phyloP scores from a whole-genome alignment of 2,888 invertebrate genomes.

The Caenorhabditis wallacei region DNA sequence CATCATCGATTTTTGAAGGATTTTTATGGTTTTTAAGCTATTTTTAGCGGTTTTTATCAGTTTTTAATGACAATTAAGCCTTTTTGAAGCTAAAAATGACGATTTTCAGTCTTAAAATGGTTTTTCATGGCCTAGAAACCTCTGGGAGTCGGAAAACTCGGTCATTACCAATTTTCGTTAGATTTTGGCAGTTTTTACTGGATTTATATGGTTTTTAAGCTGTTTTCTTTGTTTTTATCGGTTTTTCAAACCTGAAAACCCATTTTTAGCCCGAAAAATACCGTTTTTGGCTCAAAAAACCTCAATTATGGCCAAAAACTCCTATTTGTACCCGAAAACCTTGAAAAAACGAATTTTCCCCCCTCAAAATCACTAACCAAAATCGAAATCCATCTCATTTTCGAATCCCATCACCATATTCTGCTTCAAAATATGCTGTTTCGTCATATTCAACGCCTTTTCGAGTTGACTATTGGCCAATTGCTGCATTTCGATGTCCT shows the following conservation, averaged over 20 bases:
- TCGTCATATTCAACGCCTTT: slow-evolving; percentile 49
- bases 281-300: background rate
- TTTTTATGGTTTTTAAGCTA: too few species aligned
- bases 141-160: too few species aligned
- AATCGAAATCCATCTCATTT: slow-evolving; percentile 34
- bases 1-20: too few species aligned
- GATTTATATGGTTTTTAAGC: background rate
- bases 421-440: slow-evolving; percentile 30
- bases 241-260: background rate
- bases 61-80: too few species aligned
- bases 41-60: too few species aligned
- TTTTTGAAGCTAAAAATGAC: too few species aligned
- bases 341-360: too few species aligned
- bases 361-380: slow-evolving; percentile 18
- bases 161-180: too few species aligned
- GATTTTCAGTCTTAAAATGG: too few species aligned
- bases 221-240: background rate
- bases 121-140: too few species aligned
- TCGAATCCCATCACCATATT: slow-evolving; percentile 8
- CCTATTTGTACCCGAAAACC: background rate
- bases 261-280: too few species aligned
- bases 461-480: slow-evolving; percentile 41
- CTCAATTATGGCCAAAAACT: background rate
- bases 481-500: slow-evolving; percentile 4
- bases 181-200: too few species aligned